Conservation (phyloP, 2,888 invertebrate species). For the Arctia plantaginis region DNA sequence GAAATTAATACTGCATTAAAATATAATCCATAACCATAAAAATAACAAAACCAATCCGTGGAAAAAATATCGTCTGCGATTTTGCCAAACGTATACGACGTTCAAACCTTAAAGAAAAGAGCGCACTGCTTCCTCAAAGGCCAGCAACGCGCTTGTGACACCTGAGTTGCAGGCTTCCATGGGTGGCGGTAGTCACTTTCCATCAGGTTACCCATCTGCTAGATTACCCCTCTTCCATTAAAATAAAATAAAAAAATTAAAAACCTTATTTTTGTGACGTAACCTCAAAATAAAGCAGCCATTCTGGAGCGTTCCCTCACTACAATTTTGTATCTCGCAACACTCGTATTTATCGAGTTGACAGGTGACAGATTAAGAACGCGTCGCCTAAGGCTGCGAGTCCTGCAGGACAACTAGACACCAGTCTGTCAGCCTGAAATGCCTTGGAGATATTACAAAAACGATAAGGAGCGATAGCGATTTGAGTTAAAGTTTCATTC, state of each 20-base stretch:
- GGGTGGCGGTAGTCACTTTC: too few relatives aligned
- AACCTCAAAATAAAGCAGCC: neutral
- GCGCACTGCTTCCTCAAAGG: too few relatives aligned
- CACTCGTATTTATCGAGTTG: constrained; percentile 26
- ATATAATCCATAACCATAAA: too few relatives aligned
- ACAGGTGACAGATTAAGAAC: constrained; percentile 54
- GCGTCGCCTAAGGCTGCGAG: constrained; percentile 38
- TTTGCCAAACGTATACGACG: too few relatives aligned
- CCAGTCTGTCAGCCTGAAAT: constrained; percentile 12
- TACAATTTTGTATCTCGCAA: constrained; percentile 13
- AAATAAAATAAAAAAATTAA: neutral
- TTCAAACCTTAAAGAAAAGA: too few relatives aligned
- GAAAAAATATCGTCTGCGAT: too few relatives aligned
- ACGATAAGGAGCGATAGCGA: neutral
- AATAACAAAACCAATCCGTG: too few relatives aligned
- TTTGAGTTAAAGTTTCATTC: neutral
- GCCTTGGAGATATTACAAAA: constrained; percentile 8
- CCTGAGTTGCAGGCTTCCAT: too few relatives aligned
- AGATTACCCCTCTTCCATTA: too few relatives aligned
- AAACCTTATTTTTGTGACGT: neutral
- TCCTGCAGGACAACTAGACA: constrained; percentile 27
- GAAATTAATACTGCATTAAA: too few relatives aligned
- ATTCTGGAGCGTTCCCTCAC: neutral
- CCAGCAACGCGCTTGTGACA: too few relatives aligned
- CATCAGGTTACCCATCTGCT: too few relatives aligned